These are phyloP conservation scores for Pluvianellus socialis DNA, from an alignment of 2,113 vertebrate genomes.

Conservation along the genomic window DNA sequence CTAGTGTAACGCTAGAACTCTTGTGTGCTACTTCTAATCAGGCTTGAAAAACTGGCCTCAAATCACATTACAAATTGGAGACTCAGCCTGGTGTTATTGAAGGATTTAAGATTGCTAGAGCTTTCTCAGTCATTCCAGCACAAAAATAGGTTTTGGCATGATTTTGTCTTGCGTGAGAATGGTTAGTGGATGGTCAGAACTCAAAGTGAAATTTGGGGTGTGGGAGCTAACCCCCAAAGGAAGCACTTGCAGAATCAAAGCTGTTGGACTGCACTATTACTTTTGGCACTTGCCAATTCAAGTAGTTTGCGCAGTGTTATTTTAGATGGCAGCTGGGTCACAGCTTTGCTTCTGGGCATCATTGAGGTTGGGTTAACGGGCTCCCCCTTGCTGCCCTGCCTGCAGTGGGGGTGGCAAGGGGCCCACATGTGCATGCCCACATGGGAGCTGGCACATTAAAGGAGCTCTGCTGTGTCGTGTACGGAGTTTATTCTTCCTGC, in stretches of 20 bases:
- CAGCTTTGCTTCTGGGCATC: not conserved
- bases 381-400: not conserved
- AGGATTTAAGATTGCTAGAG: not conserved
- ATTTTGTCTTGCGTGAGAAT: not conserved
- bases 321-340: not conserved
- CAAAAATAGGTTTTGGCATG: not conserved
- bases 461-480: accelerated
- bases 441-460: accelerated
- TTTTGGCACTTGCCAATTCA: not conserved
- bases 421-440: accelerated
- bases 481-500: not conserved
- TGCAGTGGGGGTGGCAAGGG: accelerated
- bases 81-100: not conserved
- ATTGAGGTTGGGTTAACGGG: not conserved
- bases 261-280: not conserved
- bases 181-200: not conserved
- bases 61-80: not conserved
- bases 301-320: not conserved
- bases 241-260: not conserved
- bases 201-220: not conserved
- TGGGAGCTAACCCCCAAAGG: not conserved
- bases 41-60: not conserved
- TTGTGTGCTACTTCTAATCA: not conserved
- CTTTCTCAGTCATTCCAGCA: not conserved
- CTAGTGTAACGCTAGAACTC: not conserved